Conservation (phyloP, 2,113 vertebrate genomes). For the Loxodonta africana region DNA sequence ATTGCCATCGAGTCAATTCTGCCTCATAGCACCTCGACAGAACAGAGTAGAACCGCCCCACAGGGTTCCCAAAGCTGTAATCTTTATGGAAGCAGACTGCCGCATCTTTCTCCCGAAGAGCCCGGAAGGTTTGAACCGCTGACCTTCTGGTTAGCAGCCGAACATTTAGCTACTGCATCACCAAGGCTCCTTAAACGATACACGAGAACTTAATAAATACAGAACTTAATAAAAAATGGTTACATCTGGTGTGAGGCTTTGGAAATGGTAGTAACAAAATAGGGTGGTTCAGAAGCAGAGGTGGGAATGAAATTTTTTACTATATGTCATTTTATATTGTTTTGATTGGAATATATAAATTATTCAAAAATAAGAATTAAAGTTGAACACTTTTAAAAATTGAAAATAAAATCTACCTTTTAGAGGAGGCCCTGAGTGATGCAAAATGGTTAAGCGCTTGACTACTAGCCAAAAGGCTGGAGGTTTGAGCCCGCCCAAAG, state of each 20-base stretch:
- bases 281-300: neutral
- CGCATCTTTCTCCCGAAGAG: too few relatives aligned
- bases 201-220: neutral
- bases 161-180: too few relatives aligned
- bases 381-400: neutral
- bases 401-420: constrained; percentile 30
- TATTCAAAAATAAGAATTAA: constrained; percentile 47
- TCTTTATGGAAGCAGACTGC: too few relatives aligned
- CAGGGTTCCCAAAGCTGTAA: too few relatives aligned
- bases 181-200: neutral
- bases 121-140: too few relatives aligned
- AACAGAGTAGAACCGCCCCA: too few relatives aligned
- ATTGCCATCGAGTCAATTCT: too few relatives aligned
- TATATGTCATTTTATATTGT: neutral
- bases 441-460: too few relatives aligned
- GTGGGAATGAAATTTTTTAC: neutral
- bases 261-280: neutral
- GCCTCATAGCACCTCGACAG: too few relatives aligned
- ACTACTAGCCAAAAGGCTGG: too few relatives aligned
- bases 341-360: neutral
- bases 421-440: neutral
- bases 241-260: neutral
- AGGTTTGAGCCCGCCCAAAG: too few relatives aligned
- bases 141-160: too few relatives aligned
- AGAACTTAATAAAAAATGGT: neutral